A percentile compares a stretch with the other conserved stretches of the same genome.
Conservation (phyloP, 2,888 invertebrate genomes). For the Erpobdella octoculata region DNA sequence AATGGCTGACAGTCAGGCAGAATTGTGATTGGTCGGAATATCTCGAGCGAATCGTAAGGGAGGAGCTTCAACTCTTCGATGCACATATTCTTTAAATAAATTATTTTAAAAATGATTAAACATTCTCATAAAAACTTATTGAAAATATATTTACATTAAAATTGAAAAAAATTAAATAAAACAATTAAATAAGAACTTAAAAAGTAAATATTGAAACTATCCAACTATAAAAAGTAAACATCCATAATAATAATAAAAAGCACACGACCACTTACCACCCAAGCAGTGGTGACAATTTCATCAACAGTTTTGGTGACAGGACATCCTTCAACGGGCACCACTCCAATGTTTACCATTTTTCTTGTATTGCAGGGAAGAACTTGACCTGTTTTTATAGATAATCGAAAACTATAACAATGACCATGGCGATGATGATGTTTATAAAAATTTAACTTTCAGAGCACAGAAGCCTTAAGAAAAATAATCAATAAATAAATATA, state of each 20-base stretch:
- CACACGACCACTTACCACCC: conserved; percentile 60
- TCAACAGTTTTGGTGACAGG: conserved; percentile 54
- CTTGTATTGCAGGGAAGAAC: conserved; percentile 37
- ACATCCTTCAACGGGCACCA: conserved; percentile 59
- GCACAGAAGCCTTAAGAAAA: neutral
- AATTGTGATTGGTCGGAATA: conserved; percentile 55
- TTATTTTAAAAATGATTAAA: neutral
- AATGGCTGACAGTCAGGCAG: conserved; percentile 56
- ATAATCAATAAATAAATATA: too few relatives aligned
- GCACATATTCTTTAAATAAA: conserved; percentile 46
- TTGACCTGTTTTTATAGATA: conserved; percentile 15
- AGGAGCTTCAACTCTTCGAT: conserved; percentile 44
- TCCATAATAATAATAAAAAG: neutral
- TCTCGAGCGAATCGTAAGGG: conserved; percentile 38
- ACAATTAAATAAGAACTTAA: neutral
- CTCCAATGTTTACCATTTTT: conserved; percentile 60
- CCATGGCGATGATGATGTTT: too few relatives aligned
- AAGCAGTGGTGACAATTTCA: conserved; percentile 65
- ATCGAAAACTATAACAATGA: neutral
- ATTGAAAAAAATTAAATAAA: neutral
- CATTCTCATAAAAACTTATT: neutral
- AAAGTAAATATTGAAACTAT: neutral
- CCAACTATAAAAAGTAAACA: neutral
- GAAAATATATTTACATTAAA: too few relatives aligned
- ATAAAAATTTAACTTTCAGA: neutral